Evolutionary conservation across 2,113 vertebrate species (phyloP).

Genomic region (Atherinomorus stipes): DNA sequence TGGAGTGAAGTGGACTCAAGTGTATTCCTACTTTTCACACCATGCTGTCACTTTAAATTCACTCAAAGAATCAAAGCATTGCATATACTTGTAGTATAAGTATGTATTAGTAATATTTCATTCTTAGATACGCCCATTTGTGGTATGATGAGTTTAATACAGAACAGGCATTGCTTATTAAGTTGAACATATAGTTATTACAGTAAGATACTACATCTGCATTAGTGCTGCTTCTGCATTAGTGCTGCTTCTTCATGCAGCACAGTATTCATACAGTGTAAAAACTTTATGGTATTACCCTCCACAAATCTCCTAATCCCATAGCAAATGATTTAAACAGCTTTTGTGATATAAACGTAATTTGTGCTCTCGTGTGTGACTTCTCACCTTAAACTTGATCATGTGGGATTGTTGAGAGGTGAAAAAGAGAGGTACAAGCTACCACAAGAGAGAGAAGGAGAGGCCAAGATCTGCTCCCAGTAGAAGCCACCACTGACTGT

Average conservation of each 20-base stretch:
- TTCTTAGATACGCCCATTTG: neutral
- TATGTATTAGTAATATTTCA: neutral
- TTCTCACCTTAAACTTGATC: neutral
- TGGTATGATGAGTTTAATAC: neutral
- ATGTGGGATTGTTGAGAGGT: neutral
- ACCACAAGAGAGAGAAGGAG: neutral
- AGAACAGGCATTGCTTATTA: constrained; percentile 2
- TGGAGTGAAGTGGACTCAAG: constrained; percentile 12
- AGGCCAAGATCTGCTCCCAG: too few relatives aligned
- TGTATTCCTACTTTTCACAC: constrained; percentile 22
- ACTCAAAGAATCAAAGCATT: constrained; percentile 1
- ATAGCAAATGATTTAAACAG: constrained; percentile 1
- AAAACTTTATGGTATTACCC: neutral
- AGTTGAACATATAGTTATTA: constrained; percentile 4
- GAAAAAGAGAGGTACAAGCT: too few relatives aligned
- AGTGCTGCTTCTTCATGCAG: neutral
- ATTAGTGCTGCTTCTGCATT: neutral
- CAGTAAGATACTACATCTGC: neutral
- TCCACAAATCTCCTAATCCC: constrained; percentile 13
- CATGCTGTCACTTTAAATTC: constrained; percentile 46
- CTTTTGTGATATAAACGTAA: neutral
- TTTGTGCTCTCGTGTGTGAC: neutral
- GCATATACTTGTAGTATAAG: too few relatives aligned
- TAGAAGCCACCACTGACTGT: too few relatives aligned
- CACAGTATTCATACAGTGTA: neutral